Evolutionary conservation across 2,797 vertebrate genomes (phyloP).

Genomic region (Pelochelys cantorii): DNA sequence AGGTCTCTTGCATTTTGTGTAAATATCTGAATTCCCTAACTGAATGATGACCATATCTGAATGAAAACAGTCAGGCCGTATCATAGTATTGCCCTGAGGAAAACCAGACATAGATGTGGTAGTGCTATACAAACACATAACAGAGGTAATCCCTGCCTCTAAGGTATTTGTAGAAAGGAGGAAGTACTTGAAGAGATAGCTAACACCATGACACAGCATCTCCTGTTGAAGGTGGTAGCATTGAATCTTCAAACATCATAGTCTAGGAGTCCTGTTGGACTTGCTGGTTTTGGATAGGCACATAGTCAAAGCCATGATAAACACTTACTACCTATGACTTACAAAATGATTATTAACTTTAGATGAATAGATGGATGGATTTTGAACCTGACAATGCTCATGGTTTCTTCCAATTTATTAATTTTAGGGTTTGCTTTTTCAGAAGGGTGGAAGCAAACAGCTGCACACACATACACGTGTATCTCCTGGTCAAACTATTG

Average conservation of each 20-base stretch:
- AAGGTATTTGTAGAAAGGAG: neutral
- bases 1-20: neutral
- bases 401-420: neutral
- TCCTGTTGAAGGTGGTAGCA: neutral
- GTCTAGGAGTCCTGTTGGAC: neutral
- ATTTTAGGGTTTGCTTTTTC: neutral
- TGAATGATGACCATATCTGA: neutral
- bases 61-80: too few species aligned
- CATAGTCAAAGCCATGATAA: neutral
- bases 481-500: neutral
- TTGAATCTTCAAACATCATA: neutral
- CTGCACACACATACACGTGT: neutral
- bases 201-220: neutral
- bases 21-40: neutral
- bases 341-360: neutral
- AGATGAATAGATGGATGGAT: neutral
- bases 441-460: neutral
- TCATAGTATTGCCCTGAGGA: neutral
- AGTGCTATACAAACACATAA: neutral
- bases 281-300: neutral
- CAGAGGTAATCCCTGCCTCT: neutral
- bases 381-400: neutral
- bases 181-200: neutral
- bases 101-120: accelerated
- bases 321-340: neutral